Percentiles rank a stretch among this genome's conserved stretches.
phyloP scores from a whole-genome alignment of 37 sponge, comb jelly and placozoan genomes.

The Ephydatia muelleri region DNA sequence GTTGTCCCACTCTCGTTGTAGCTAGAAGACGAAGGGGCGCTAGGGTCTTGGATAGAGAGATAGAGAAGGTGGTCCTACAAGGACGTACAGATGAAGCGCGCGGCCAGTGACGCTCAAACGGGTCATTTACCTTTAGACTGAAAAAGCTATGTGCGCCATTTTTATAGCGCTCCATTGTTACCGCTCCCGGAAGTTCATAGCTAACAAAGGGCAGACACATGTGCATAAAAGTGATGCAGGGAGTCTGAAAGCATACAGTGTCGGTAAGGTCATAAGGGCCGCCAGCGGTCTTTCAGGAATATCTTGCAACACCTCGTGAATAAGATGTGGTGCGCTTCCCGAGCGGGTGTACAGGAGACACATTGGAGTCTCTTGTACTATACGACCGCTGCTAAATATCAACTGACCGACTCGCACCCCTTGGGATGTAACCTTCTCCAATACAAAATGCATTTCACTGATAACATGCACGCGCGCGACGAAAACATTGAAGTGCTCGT shows the following conservation, averaged over 20 bases:
- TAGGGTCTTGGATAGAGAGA: conserved; percentile 77
- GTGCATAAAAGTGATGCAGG: too few relatives aligned
- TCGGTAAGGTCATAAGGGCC: conserved; percentile 33
- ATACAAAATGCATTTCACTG: conserved; percentile 38
- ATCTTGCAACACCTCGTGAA: conserved; percentile 58
- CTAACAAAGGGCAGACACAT: conserved; percentile 25
- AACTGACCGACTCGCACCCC: conserved; percentile 60
- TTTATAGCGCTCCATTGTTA: conserved; percentile 25
- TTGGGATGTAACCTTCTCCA: conserved; percentile 17
- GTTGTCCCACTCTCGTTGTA: conserved; percentile 72
- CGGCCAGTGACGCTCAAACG: background rate
- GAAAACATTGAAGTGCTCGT: background rate
- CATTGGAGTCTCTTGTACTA: conserved; percentile 65
- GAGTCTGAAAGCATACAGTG: conserved; percentile 27
- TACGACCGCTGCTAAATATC: background rate
- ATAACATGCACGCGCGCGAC: too few relatives aligned
- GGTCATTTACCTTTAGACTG: conserved; percentile 35
- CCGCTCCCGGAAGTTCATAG: conserved; percentile 60
- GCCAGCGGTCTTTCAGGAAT: conserved; percentile 1
- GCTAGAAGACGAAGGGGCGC: conserved; percentile 26
- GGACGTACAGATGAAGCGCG: background rate
- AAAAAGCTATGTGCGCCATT: conserved; percentile 61
- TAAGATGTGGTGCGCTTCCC: conserved; percentile 76
- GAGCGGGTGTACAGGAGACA: conserved; percentile 69
- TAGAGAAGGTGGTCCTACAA: conserved; percentile 48